Percentiles rank a stretch among this genome's conserved stretches.
phyloP scores from a whole-genome alignment of 2,888 invertebrate genomes.

The Patella ulyssiponensis region DNA sequence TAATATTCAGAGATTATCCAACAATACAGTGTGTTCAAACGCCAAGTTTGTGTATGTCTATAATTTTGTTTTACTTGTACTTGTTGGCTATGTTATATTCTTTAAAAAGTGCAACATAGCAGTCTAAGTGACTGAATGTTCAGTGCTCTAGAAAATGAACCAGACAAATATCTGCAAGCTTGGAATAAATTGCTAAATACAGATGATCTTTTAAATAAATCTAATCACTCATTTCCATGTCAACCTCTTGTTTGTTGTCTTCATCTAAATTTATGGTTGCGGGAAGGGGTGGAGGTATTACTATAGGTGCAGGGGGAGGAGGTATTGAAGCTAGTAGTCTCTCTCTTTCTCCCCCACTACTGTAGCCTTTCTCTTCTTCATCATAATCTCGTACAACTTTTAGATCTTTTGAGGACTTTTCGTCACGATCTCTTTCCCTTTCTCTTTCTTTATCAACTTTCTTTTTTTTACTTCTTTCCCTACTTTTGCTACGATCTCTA shows the following conservation, averaged over 20 bases:
- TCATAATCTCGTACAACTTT: constrained; percentile 57
- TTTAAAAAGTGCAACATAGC: no score
- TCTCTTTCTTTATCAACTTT: constrained; percentile 45
- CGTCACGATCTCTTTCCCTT: constrained; percentile 36
- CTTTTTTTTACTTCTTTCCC: constrained; percentile 36
- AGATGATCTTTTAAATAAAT: not conserved
- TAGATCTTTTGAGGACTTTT: constrained; percentile 33
- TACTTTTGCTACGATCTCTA: constrained; percentile 29
- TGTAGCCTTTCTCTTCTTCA: constrained; percentile 57
- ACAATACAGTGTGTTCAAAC: no score
- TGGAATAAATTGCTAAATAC: no score
- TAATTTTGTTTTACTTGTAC: no score
- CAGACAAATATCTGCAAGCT: no score
- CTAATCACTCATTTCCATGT: constrained; percentile 66
- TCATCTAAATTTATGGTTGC: constrained; percentile 37
- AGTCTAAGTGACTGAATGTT: no score
- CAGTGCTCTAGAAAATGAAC: no score
- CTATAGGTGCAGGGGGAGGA: constrained; percentile 30
- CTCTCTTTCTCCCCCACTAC: constrained; percentile 34
- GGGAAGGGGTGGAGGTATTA: constrained; percentile 21
- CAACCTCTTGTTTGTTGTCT: constrained; percentile 54
- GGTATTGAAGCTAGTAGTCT: constrained; percentile 29
- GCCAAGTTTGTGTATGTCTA: no score
- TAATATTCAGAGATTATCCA: no score
- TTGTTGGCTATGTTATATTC: no score